Evolutionary conservation across 92 coral and sea anemone genomes (phyloP).

Genomic region (Porites rus): DNA sequence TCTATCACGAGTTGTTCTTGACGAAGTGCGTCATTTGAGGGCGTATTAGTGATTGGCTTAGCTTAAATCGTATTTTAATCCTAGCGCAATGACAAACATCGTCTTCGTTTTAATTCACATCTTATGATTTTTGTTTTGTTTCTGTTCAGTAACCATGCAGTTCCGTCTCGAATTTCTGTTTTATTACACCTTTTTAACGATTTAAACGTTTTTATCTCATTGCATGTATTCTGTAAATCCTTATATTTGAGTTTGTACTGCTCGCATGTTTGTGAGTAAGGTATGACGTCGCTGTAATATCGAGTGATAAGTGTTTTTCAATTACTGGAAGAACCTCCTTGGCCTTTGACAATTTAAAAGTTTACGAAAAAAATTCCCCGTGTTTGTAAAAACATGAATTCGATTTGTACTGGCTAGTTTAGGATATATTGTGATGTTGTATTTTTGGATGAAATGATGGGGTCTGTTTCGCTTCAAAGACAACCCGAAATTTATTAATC

Average conservation of each 20-base stretch:
- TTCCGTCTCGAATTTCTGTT: neutral
- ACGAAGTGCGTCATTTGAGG: neutral
- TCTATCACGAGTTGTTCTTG: neutral
- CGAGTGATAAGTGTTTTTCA: neutral
- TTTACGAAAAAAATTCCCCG: neutral
- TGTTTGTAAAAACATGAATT: conserved; percentile 17
- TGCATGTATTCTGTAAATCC: neutral
- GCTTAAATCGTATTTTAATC: neutral
- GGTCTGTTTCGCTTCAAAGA: neutral
- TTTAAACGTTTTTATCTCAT: neutral
- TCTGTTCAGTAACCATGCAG: neutral
- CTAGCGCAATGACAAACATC: neutral
- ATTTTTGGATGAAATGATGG: conserved; percentile 35
- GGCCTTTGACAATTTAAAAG: neutral
- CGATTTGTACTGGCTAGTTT: conserved; percentile 4
- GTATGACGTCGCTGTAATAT: neutral
- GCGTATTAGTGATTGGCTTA: neutral
- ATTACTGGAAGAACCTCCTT: neutral
- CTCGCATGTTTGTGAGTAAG: neutral
- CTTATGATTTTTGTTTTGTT: neutral
- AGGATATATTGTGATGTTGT: conserved; percentile 17
- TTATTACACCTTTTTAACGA: neutral
- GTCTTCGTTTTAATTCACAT: neutral
- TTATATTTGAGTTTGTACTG: conserved; percentile 1
- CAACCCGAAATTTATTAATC: neutral